Conservation (phyloP, 2,113 vertebrate species). For the Scortum barcoo region DNA sequence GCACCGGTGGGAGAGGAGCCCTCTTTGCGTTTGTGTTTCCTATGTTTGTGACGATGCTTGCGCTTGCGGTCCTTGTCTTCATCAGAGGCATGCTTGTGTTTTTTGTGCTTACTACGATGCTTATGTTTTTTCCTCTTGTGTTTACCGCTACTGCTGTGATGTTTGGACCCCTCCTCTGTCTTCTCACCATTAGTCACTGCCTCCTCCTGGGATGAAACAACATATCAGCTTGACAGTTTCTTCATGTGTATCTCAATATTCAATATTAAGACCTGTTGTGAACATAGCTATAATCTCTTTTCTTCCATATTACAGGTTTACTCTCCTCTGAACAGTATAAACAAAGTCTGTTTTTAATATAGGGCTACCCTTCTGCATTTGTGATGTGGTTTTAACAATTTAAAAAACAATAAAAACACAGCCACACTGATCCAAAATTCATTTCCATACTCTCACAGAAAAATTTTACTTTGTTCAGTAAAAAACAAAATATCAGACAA, state of each 20-base stretch:
- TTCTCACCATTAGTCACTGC: conserved; percentile 89
- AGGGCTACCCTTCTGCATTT: neutral
- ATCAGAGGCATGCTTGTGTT: conserved; percentile 95
- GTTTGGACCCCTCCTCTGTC: conserved; percentile 88
- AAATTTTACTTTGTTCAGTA: neutral
- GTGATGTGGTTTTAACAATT: neutral
- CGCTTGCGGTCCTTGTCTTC: conserved; percentile 96
- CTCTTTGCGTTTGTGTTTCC: conserved; percentile 97
- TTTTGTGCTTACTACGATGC: conserved; percentile 99
- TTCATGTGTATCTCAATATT: neutral
- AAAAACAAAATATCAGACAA: neutral
- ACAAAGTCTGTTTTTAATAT: neutral
- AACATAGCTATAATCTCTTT: neutral
- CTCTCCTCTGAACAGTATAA: neutral
- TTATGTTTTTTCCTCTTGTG: conserved; percentile 99
- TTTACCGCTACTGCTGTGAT: conserved; percentile 86
- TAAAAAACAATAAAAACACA: neutral
- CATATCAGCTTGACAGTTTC: neutral
- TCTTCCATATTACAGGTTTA: too few species aligned
- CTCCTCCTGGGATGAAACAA: conserved; percentile 71
- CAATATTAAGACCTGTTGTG: neutral
- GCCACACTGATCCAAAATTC: neutral
- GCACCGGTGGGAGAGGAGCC: conserved; percentile 60
- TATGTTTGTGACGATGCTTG: conserved; percentile 96
- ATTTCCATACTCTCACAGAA: neutral